A percentile compares a stretch with the other conserved stretches of the same genome.
Conservation (phyloP, 2,113 vertebrate genomes). For the Brachyistius frenatus region DNA sequence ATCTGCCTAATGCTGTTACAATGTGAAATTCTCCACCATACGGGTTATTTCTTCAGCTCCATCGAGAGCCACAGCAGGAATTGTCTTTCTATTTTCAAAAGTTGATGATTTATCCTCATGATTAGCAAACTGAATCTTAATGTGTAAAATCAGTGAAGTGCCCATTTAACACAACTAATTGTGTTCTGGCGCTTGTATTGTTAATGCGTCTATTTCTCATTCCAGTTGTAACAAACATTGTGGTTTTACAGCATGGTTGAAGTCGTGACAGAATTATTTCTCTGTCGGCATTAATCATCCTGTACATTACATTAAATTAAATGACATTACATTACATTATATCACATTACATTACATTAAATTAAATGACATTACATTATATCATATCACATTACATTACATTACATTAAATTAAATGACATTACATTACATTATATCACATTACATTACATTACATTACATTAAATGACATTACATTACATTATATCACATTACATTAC, state of each 20-base stretch:
- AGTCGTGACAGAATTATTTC: constrained; percentile 29
- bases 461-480: too few relatives aligned
- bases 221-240: constrained; percentile 40
- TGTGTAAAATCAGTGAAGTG: too few relatives aligned
- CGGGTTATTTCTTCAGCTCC: not conserved
- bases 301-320: not conserved
- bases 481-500: too few relatives aligned
- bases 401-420: too few relatives aligned
- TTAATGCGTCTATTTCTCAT: constrained; percentile 14
- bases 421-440: too few relatives aligned
- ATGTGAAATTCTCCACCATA: not conserved
- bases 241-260: constrained; percentile 4
- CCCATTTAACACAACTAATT: not conserved
- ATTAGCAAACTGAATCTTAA: not conserved
- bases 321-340: too few relatives aligned
- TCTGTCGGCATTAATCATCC: constrained; percentile 50
- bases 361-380: too few relatives aligned
- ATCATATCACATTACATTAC: too few relatives aligned
- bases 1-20: not conserved
- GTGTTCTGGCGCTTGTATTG: constrained; percentile 7
- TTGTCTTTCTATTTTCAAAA: too few relatives aligned
- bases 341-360: too few relatives aligned
- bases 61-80: too few relatives aligned
- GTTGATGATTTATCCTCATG: not conserved
- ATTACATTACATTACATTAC: too few relatives aligned